Base-by-base conservation (phyloP, 2,888 invertebrate genomes). In the Scaptomyza cyrtandrae region DNA sequence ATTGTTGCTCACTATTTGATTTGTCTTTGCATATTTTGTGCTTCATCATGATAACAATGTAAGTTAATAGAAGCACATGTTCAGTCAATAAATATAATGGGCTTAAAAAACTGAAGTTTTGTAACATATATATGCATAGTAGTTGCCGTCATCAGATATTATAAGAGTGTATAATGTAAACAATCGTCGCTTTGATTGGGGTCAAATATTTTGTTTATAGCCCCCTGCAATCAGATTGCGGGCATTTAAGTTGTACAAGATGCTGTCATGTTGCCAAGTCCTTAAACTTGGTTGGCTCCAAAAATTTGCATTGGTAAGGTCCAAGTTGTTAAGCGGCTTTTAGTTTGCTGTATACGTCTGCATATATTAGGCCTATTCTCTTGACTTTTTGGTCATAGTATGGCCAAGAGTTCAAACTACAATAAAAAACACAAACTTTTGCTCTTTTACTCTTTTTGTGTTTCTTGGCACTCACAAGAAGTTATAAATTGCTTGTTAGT, bases 171-270 rank as follows among this genome's bases (percentile, higher is more conserved):
- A 70, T 67, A 24, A 24, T 50, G 77, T 72, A 79, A 83, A 88
- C 88, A 87, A 85, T 81, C 64, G 73, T 50, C 52, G 24, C 81
- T 76, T 87, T 87, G 87, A 88, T 86, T 88, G 81, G 83, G 87
- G 85, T 85, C 75, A 37, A 74, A 83, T 9, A 33, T 75, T 71
- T 74, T 72, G 57, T 55, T 68, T 72, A 57, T 61, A 43, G 68
- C 6, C 60, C 16, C 6, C 41, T 3, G 14, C 50, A 71, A 75
- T 71, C 75, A 67, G 66, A 71, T 63, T 61, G 60, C 63, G 56
- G 59, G 6, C 41, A 16, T 10, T 41, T 27, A 59, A 65, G 44
- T 60, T 61, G 48, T 58, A 50, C 39, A 35, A 53, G 37, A 11
- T 7, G 57, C 45, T 35, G 43, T 41, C 39, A 49, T 54, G 49